These are phyloP conservation scores for Calosoma granatense DNA, from an alignment of 1,140 invertebrate species.

Conservation along the genomic window DNA sequence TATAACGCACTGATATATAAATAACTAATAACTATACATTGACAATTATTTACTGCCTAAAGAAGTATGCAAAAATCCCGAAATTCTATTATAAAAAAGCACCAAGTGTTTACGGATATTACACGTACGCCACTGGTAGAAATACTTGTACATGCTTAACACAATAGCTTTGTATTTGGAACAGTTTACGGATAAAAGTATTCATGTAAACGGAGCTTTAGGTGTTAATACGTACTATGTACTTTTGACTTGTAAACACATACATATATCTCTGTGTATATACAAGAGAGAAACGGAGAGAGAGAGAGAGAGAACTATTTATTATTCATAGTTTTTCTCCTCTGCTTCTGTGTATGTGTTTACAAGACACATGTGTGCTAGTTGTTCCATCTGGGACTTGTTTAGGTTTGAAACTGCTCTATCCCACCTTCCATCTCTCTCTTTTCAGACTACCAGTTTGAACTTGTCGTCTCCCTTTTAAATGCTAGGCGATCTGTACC, in stretches of 20 bases:
- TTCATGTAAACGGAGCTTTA: background rate
- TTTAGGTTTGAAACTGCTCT: background rate
- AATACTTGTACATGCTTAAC: too few species aligned
- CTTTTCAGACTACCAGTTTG: background rate
- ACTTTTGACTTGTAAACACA: background rate
- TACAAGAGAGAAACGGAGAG: background rate
- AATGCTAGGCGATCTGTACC: too few species aligned
- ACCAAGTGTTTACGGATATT: too few species aligned
- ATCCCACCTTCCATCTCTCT: background rate
- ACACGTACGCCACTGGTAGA: too few species aligned
- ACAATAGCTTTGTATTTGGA: background rate
- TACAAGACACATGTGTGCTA: background rate
- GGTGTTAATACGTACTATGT: background rate
- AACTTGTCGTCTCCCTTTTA: too few species aligned
- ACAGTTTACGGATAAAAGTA: background rate
- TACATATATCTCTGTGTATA: background rate
- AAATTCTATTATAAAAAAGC: too few species aligned
- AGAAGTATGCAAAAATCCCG: too few species aligned
- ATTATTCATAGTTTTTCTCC: background rate
- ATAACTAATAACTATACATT: too few species aligned
- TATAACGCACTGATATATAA: too few species aligned
- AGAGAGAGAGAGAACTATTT: too few species aligned
- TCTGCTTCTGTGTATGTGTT: too few species aligned
- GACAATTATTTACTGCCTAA: too few species aligned
- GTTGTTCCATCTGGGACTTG: background rate